Evolutionary conservation across 2,113 vertebrate species (phyloP), one percentile per base, ranked within the genome.

Genomic region (Oplegnathus fasciatus): DNA sequence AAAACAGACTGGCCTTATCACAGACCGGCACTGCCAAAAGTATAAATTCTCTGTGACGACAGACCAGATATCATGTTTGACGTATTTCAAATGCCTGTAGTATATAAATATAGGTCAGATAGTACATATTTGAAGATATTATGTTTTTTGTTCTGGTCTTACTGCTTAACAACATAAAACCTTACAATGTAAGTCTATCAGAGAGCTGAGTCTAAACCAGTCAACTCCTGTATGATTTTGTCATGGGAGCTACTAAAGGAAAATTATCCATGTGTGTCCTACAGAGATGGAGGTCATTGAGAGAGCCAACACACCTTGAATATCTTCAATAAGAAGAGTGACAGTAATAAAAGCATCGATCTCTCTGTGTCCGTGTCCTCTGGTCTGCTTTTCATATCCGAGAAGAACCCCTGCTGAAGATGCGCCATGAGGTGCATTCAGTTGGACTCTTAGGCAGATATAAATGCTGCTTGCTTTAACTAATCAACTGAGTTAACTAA

Each of bases 351-450:
- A 70, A 83, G 26, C n/a, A 30, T 30, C 5, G 15, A 8, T 57
- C 26, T 34, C 40, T 67, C 4, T 67, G 30, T 15, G 32, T 65
- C 48, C 1, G 1, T 40, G 46, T 80, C 44, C 24, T 40, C 30
- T 2, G 9, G 34, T 62, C 64, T 58, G 80, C 28, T 83, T 75
- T 34, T 42, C 10, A 67, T 44, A 50, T 65, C 26, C 24, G 44
- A 61, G 61, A 58, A 20, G 14, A 58, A 58, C 6, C 67, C 54
- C 48, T 52, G 58, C 34, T 40, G 48, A 65, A 14, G 15, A 52
- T 71, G 14, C 44, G 65, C 26, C 10, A 15, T 6, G 8, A 30
- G n/a, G 30, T 42, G 32, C 48, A 60, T 70, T 69, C 26, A 71
- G 20, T 14, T 65, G 32, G 32, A 77, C 24, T 44, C 57, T 54